Evolutionary conservation across 2,113 vertebrate species (phyloP).

Genomic region (Hippocampus mohnikei): DNA sequence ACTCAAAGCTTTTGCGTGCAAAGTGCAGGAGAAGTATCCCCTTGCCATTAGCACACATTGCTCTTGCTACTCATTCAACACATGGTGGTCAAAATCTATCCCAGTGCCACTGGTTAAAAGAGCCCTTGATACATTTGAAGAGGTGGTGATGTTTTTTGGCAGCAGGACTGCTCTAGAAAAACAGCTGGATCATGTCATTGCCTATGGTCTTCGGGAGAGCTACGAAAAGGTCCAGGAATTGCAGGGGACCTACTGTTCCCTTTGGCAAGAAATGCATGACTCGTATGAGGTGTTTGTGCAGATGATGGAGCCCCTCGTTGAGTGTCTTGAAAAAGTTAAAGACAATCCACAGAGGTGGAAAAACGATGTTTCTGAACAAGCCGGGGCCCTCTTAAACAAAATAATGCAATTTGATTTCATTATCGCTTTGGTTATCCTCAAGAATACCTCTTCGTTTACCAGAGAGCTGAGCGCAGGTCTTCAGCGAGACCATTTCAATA

Average conservation of each 20-base stretch:
- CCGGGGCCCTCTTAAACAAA: slow-evolving; percentile 76
- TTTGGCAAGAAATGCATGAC: slow-evolving; percentile 89
- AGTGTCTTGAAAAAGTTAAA: slow-evolving; percentile 84
- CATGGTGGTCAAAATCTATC: slow-evolving; percentile 88
- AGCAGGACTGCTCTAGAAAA: slow-evolving; percentile 75
- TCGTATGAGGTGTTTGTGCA: slow-evolving; percentile 87
- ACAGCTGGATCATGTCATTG: slow-evolving; percentile 83
- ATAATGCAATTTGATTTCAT: slow-evolving; percentile 91
- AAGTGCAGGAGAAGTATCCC: slow-evolving; percentile 88
- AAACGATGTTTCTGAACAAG: slow-evolving; percentile 69
- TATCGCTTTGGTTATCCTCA: slow-evolving; percentile 84
- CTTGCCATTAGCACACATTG: slow-evolving; percentile 88
- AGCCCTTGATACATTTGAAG: slow-evolving; percentile 84
- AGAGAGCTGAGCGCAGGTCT: slow-evolving; percentile 88
- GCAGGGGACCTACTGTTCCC: slow-evolving; percentile 80
- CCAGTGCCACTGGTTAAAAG: slow-evolving; percentile 82
- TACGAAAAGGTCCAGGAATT: slow-evolving; percentile 82
- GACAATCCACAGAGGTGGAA: slow-evolving; percentile 81
- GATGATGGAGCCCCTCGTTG: slow-evolving; percentile 82
- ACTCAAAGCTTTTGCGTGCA: slow-evolving; percentile 88
- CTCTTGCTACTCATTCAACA: slow-evolving; percentile 90
- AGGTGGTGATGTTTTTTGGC: slow-evolving; percentile 81
- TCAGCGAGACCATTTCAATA: slow-evolving; percentile 88
- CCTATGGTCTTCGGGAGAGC: slow-evolving; percentile 81
- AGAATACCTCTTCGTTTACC: slow-evolving; percentile 88